Conservation (phyloP, 2,797 vertebrate species). For the Anguilla anguilla region DNA sequence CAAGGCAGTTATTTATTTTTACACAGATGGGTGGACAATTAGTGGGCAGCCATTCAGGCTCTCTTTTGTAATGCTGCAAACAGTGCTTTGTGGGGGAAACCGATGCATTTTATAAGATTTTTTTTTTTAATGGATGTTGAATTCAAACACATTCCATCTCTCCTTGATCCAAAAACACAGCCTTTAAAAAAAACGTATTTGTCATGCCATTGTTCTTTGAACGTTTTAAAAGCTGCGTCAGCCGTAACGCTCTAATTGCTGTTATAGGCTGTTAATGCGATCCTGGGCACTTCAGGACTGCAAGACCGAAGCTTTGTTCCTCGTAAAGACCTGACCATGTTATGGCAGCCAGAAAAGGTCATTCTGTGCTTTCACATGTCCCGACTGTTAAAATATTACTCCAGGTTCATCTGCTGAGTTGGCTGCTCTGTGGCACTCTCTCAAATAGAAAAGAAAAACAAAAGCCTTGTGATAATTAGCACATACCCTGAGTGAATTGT, state of each 20-base stretch:
- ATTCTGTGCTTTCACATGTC: neutral
- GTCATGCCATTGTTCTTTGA: neutral
- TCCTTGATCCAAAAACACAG: neutral
- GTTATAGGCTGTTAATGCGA: neutral
- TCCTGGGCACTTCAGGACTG: neutral
- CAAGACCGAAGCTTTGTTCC: neutral
- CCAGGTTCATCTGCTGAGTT: neutral
- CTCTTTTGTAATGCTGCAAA: neutral
- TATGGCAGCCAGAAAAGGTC: neutral
- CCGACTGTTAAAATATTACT: neutral
- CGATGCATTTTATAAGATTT: neutral
- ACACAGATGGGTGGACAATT: neutral
- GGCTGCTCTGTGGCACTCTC: neutral
- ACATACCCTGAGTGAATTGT: neutral
- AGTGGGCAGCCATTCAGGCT: neutral
- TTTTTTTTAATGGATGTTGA: neutral
- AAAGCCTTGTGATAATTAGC: neutral
- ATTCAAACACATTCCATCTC: neutral
- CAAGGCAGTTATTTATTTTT: neutral
- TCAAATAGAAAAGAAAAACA: constrained; percentile 5
- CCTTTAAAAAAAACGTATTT: neutral
- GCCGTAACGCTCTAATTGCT: neutral
- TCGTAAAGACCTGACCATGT: neutral
- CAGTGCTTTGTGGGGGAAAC: neutral
- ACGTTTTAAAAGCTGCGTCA: neutral